Percentiles rank a stretch among this genome's conserved stretches.
phyloP scores from a whole-genome alignment of 2,888 invertebrate genomes.

The Malacosoma neustria region DNA sequence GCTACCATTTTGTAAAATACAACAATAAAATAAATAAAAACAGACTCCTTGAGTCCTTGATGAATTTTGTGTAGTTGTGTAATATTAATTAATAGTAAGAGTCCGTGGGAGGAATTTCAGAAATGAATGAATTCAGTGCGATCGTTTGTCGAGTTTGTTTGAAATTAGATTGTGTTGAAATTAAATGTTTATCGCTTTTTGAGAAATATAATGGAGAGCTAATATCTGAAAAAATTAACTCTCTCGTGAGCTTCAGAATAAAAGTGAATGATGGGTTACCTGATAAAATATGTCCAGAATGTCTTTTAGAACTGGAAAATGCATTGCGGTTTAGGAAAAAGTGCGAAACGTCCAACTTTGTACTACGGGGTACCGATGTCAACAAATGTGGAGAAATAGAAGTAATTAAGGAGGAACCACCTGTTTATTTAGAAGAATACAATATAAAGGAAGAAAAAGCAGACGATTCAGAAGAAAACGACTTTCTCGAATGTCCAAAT shows the following conservation, averaged over 20 bases:
- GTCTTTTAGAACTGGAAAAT: slow-evolving; percentile 41
- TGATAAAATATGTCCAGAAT: slow-evolving; percentile 40
- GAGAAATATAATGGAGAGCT: slow-evolving; percentile 34
- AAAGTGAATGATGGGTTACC: slow-evolving; percentile 44
- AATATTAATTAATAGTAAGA: no score
- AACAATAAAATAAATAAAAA: no score
- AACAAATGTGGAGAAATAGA: not conserved
- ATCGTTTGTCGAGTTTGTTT: slow-evolving; percentile 46
- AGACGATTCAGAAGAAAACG: not conserved
- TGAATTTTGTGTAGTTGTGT: no score
- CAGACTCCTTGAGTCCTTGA: no score
- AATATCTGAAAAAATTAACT: slow-evolving; percentile 39
- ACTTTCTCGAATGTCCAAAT: slow-evolving; percentile 10
- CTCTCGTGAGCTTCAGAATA: slow-evolving; percentile 40
- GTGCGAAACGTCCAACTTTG: slow-evolving; percentile 37
- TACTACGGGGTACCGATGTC: not conserved
- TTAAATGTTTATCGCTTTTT: slow-evolving; percentile 37
- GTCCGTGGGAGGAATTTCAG: no score
- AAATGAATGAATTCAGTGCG: slow-evolving; percentile 22
- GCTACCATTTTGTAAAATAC: no score
- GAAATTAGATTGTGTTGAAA: slow-evolving; percentile 16
- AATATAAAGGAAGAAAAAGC: slow-evolving; percentile 1
- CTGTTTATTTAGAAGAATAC: not conserved
- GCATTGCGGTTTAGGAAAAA: slow-evolving; percentile 44
- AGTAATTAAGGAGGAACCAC: not conserved